phyloP scores from a whole-genome alignment of 2,113 vertebrate genomes.

The Eudyptes chrysolophus region DNA sequence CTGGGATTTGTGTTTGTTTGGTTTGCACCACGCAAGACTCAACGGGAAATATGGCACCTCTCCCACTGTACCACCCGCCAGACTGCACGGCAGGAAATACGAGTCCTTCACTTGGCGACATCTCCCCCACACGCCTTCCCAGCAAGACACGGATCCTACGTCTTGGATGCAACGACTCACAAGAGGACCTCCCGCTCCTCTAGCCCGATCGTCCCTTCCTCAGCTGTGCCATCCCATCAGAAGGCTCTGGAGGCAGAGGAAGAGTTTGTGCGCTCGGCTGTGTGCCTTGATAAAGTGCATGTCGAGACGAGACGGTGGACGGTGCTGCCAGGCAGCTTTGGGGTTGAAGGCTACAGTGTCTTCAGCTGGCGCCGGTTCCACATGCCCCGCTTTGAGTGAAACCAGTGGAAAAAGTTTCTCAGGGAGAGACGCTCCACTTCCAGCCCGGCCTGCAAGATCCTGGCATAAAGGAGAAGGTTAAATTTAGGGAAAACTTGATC shows the following conservation, averaged over 20 bases:
- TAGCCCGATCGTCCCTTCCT: background rate
- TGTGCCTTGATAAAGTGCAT: background rate
- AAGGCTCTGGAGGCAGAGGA: background rate
- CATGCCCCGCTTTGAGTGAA: conserved; percentile 95
- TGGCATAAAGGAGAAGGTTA: conserved; percentile 37
- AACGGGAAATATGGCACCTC: background rate
- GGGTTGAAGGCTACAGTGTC: background rate
- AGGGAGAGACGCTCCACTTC: conserved; percentile 92
- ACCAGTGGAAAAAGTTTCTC: conserved; percentile 93
- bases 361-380: conserved; percentile 84
- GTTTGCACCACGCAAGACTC: background rate
- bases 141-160: accelerated
- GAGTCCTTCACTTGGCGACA: background rate
- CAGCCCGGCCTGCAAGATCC: conserved; percentile 87
- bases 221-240: accelerated
- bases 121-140: background rate
- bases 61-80: background rate
- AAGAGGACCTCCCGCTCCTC: background rate
- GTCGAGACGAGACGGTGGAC: background rate
- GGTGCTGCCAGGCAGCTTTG: background rate
- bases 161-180: background rate
- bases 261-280: background rate
- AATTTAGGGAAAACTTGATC: background rate
- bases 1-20: conserved; percentile 3
- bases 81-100: background rate